Percentiles rank a stretch among this genome's conserved stretches.
phyloP scores from a whole-genome alignment of 53 echinoderm and acorn worm genomes.

The Crossaster papposus region DNA sequence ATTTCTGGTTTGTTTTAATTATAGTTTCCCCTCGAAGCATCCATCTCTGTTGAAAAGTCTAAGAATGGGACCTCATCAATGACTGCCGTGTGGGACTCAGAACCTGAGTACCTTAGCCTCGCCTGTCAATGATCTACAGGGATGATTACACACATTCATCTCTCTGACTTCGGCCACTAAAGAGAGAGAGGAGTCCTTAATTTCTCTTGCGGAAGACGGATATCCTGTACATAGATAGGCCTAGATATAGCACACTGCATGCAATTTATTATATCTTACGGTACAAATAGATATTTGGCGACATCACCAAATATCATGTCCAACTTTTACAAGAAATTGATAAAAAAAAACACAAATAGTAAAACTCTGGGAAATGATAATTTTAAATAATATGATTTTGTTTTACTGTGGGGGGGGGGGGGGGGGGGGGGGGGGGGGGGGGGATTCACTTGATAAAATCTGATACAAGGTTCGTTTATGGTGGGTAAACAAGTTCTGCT shows the following conservation, averaged over 20 bases:
- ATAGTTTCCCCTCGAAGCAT: neutral
- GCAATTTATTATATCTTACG: neutral
- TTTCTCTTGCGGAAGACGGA: conserved; percentile 17
- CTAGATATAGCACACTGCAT: neutral
- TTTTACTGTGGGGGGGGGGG: too few species aligned
- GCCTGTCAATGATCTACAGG: neutral
- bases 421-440: too few species aligned
- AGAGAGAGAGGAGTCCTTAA: neutral
- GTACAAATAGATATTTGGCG: neutral
- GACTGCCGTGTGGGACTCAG: too few species aligned
- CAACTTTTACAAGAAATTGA: too few species aligned
- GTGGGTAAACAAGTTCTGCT: too few species aligned
- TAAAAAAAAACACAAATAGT: too few species aligned
- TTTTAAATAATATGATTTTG: too few species aligned
- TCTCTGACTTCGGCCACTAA: neutral
- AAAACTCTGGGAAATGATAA: too few species aligned
- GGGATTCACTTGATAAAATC: too few species aligned
- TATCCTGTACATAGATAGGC: conserved; percentile 4
- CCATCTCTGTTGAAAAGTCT: neutral
- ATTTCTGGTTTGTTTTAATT: too few species aligned
- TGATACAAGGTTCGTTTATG: too few species aligned
- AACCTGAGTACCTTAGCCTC: too few species aligned
- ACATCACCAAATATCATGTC: neutral
- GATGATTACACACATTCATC: neutral
- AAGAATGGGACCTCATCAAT: neutral